Percentiles rank a stretch among this genome's conserved stretches.
Evolutionary conservation across 1,140 invertebrate genomes (phyloP).

Genomic region (Ips nitidus): DNA sequence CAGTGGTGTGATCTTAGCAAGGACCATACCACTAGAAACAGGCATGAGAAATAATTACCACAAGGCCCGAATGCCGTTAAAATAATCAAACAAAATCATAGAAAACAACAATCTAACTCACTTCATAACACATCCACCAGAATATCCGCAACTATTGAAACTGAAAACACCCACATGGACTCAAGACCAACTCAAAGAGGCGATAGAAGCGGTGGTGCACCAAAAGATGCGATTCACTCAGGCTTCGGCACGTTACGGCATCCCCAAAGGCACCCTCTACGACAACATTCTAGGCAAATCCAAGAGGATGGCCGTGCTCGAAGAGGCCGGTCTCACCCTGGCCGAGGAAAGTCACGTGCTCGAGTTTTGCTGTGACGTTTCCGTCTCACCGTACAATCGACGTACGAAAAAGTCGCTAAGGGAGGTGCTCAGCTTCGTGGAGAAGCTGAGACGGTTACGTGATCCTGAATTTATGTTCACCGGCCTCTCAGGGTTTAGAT

Average conservation of each 20-base stretch:
- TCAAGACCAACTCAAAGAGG: slow-evolving; percentile 71
- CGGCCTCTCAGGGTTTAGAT: slow-evolving; percentile 69
- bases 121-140: slow-evolving; percentile 48
- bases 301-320: slow-evolving; percentile 72
- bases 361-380: slow-evolving; percentile 74
- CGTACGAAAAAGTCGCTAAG: slow-evolving; percentile 69
- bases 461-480: slow-evolving; percentile 68
- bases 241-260: slow-evolving; percentile 68
- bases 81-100: not conserved
- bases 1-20: no score
- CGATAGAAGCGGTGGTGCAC: slow-evolving; percentile 72
- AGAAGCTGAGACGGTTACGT: slow-evolving; percentile 60
- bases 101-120: not conserved
- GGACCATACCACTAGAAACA: no score
- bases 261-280: slow-evolving; percentile 77
- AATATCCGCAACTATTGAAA: slow-evolving; percentile 63
- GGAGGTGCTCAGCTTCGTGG: slow-evolving; percentile 66
- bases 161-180: slow-evolving; percentile 77
- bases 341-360: slow-evolving; percentile 67
- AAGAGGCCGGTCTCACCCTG: slow-evolving; percentile 64
- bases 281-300: slow-evolving; percentile 79
- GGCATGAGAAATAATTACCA: no score
- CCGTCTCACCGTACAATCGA: slow-evolving; percentile 70
- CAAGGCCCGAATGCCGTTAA: no score
- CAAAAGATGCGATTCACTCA: slow-evolving; percentile 78